These are phyloP conservation scores for Cepaea nemoralis DNA, from an alignment of 1,140 invertebrate genomes.

Conservation along the genomic window DNA sequence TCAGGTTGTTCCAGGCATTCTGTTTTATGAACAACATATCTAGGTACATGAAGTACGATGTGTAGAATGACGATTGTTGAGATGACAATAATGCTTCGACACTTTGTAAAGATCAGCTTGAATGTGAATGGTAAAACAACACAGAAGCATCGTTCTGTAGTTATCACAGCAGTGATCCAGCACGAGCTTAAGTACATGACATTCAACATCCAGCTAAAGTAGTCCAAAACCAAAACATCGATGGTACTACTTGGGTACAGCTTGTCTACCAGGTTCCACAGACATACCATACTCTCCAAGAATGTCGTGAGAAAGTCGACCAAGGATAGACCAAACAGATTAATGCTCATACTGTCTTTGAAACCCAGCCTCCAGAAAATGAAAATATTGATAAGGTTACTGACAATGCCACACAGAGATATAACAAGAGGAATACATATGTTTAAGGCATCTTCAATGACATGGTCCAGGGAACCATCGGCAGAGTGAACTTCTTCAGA, in stretches of 20 bases:
- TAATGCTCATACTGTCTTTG: background rate
- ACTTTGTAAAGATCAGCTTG: background rate
- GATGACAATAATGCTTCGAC: background rate
- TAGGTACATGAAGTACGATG: background rate
- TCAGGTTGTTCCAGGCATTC: background rate
- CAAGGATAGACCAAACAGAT: background rate
- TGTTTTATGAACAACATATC: background rate
- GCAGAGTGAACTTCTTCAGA: too few species aligned
- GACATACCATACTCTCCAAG: background rate
- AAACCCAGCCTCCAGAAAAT: background rate
- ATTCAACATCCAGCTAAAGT: background rate
- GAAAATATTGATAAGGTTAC: background rate
- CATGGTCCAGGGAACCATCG: too few species aligned
- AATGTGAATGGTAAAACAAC: background rate
- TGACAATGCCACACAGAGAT: background rate
- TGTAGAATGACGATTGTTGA: background rate
- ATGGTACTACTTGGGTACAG: background rate
- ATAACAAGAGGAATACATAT: background rate
- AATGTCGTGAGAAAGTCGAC: background rate
- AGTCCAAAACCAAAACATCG: background rate
- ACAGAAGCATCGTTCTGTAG: background rate
- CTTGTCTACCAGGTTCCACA: background rate
- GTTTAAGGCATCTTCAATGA: background rate
- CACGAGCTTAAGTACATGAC: background rate
- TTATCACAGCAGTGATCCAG: slow-evolving; percentile 9